Percentiles rank a stretch among this genome's conserved stretches.
Evolutionary conservation across 64 coral and sea anemone species (phyloP).

Genomic region (Montipora capricornis): DNA sequence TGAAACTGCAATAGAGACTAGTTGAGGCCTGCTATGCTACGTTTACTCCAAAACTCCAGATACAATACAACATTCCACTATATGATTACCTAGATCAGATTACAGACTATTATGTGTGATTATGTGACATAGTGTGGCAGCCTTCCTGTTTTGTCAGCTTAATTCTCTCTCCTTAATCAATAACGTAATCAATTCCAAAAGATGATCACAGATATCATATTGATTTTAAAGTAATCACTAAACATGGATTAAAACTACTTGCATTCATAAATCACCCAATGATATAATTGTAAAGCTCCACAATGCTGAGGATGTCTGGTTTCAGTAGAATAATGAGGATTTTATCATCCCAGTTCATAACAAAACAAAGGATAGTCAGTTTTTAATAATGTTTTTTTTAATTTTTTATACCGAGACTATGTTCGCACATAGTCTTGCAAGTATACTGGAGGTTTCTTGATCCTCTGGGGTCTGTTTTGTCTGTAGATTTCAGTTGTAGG

Average conservation of each 20-base stretch:
- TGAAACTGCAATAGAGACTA: too few relatives aligned
- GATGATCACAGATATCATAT: too few relatives aligned
- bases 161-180: background rate
- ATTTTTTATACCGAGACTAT: background rate
- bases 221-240: too few relatives aligned
- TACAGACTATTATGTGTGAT: background rate
- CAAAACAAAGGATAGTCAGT: background rate
- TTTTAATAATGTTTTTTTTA: background rate
- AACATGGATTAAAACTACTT: too few relatives aligned
- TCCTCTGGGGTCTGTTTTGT: background rate
- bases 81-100: too few relatives aligned
- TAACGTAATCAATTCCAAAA: background rate
- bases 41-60: too few relatives aligned
- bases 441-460: background rate
- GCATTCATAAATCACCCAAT: background rate
- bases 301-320: background rate
- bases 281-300: background rate
- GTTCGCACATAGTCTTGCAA: background rate
- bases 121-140: background rate
- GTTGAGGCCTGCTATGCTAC: too few relatives aligned
- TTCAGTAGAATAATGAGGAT: background rate
- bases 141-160: background rate
- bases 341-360: background rate
- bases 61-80: too few relatives aligned
- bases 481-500: background rate